Evolutionary conservation across 1,140 invertebrate species (phyloP), one percentile per base, ranked within the genome.

Genomic region (Drosophila oshimai): DNA sequence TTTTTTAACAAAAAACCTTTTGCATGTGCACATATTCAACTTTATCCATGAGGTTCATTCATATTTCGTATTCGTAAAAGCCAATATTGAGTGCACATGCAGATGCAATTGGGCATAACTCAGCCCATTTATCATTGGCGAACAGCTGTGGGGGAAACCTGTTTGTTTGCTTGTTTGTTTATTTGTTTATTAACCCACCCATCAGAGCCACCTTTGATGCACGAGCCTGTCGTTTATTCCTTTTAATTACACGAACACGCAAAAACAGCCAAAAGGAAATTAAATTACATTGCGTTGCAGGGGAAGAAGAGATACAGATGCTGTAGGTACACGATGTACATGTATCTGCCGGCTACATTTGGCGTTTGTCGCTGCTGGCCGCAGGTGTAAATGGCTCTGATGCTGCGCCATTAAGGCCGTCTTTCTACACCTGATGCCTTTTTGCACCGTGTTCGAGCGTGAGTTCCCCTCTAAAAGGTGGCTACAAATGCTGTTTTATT

Each of bases 131-230:
- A 84, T 84, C 74, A 84, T 54, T 42, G 67, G 39, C 42, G 29
- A 62, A 60, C 22, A 44, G 33, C 44, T 51, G 51, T 29, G 53
- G 28, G 29, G 54, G 13, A 46, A 37, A 50, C 26, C 46, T 44
- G 37, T 55, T 54, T 46, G 29, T 65, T 61, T 76, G 49, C 53
- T 55, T 78, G 33, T 76, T 72, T 78, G 50, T 69, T 55, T 78
- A 29, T 79, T 67, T 84, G 65, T 84, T 84, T 84, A 72, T 86
- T 74, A 72, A 84, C 74, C 79, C 83, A 49, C 70, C 34, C 42
- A 62, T 47, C 42, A 50, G 33, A 34, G 45, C 6, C 67, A 44
- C 54, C 47, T 58, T 49, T 64, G 78, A 57, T 84, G 68, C 42
- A 75, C 61, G 71, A 37, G 72, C 39, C 65, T 72, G 80, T 84